Percentiles rank a stretch among this genome's conserved stretches.
Evolutionary conservation across 2,113 vertebrate species (phyloP).

Genomic region (Beaufortia kweichowensis): DNA sequence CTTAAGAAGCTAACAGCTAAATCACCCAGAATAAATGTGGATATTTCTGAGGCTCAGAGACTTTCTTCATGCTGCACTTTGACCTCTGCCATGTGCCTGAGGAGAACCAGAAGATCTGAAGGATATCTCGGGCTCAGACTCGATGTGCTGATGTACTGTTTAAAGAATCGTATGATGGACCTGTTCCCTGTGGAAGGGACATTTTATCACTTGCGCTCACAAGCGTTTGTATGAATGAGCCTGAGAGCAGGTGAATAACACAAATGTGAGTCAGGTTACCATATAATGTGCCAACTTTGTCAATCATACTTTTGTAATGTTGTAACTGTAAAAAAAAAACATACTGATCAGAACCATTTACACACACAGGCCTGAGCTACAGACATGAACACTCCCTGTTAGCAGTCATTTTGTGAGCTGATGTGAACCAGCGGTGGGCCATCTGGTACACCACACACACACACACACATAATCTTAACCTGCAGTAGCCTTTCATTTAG

Average conservation of each 20-base stretch:
- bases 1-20: constrained; percentile 78
- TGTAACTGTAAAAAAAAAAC: constrained; percentile 20
- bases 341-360: neutral
- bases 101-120: neutral
- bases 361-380: neutral
- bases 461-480: constrained; percentile 11
- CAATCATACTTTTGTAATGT: constrained; percentile 38
- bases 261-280: constrained; percentile 9
- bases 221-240: neutral
- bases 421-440: constrained; percentile 14
- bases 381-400: neutral
- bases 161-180: neutral
- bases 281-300: constrained; percentile 44
- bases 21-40: neutral
- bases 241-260: neutral
- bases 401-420: neutral
- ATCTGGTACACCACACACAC: neutral
- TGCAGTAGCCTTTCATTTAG: constrained; percentile 30
- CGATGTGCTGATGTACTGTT: neutral
- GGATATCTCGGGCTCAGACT: neutral
- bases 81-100: constrained; percentile 24
- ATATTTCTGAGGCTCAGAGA: neutral
- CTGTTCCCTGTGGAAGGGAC: neutral
- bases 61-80: constrained; percentile 29
- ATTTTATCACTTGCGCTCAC: neutral